Evolutionary conservation across 1,140 invertebrate genomes (phyloP).

Genomic region (Centruroides vittatus): DNA sequence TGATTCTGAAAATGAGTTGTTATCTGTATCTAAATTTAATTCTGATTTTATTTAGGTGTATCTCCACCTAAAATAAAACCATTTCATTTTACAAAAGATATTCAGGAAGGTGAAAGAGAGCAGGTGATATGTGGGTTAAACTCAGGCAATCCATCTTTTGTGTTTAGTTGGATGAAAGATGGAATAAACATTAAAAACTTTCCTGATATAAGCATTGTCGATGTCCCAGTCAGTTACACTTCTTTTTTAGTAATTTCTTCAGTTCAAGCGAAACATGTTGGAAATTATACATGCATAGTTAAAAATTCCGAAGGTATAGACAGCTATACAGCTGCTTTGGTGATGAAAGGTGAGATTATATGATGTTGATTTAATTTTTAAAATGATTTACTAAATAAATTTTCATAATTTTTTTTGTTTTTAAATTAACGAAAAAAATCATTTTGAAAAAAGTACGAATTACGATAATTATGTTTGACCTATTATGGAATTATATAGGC

Average conservation of each 20-base stretch:
- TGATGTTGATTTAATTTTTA: background rate
- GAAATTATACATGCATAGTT: slow-evolving; percentile 23
- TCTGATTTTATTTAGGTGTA: too few relatives aligned
- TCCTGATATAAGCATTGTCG: too few relatives aligned
- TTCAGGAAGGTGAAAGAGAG: background rate
- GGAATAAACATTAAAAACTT: background rate
- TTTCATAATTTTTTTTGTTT: too few relatives aligned
- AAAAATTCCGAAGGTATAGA: slow-evolving; percentile 20
- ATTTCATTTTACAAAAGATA: background rate
- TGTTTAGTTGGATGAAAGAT: background rate
- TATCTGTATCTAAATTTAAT: too few relatives aligned
- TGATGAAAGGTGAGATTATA: slow-evolving; percentile 9
- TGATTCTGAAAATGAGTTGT: too few relatives aligned
- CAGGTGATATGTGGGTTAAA: background rate
- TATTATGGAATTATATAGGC: too few relatives aligned
- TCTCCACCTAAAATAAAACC: background rate
- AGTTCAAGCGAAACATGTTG: slow-evolving; percentile 17
- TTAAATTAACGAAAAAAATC: too few relatives aligned
- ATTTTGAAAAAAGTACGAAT: too few relatives aligned
- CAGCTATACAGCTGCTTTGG: slow-evolving; percentile 2
- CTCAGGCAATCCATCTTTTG: background rate
- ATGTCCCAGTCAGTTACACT: background rate
- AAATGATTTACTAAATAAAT: too few relatives aligned
- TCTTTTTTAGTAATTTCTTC: background rate
- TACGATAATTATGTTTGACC: too few relatives aligned